Evolutionary conservation across 2,888 invertebrate genomes (phyloP), one percentile per base, ranked within the genome.

Genomic region (Sphaerophoria taeniata): DNA sequence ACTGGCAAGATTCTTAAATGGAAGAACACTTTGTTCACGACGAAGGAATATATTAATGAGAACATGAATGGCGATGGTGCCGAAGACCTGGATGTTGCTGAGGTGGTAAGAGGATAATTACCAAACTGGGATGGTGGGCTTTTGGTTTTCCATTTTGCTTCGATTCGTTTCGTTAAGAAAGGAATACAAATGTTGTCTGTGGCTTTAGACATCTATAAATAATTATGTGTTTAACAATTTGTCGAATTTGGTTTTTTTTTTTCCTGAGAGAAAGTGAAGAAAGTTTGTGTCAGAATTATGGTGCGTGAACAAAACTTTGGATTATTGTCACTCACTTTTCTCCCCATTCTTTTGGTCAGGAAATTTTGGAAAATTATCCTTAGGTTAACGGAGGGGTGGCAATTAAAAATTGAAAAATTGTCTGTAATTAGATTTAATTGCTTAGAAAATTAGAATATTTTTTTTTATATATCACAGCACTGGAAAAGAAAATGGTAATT

Each of bases 391-490:
- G 43, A 47, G 39, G 4, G 24, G 24, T 24, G 36, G 81, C 81
- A 77, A 85, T 85, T 84, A 84, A 77, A 77, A 77, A 73, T 81
- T 85, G 72, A 85, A 73, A 76, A 85, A 85, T 85, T 43, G 58
- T 76, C 72, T 14, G 69, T 81, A 69, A 81, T 85, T 85, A 77
- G 81, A 73, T 81, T 81, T 81, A 81, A 81, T 85, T 65, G 63
- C 58, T 45, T 34, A 16, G 75, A 67, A 76, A 71, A 75, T 80
- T 61, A 80, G 67, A n/a, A 67, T 67, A 53, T 39, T 67, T 53
- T 72, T 39, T 39, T 51, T 65, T 76, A 2, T 24, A 80, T 72
- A 67, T 76, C 71, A 82, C 75, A 75, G 33, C 53, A 39, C 16
- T 24, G 24, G 1, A 24, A 56, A 14, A 4, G 65, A 65, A 34